Evolutionary conservation across 2,888 invertebrate genomes (phyloP).

Genomic region (Epistrophella euchroma): DNA sequence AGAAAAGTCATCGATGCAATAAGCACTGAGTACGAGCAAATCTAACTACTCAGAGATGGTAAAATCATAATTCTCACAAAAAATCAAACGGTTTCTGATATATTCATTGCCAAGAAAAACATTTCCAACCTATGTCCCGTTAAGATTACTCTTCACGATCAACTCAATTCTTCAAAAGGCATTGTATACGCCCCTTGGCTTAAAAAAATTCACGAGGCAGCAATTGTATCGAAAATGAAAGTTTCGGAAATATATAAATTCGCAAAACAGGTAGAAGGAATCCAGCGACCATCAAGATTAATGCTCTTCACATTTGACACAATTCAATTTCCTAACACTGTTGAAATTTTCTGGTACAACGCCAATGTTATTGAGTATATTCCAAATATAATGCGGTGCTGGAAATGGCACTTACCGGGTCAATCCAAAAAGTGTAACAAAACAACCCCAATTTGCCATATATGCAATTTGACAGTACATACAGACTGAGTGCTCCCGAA

Average conservation of each 20-base stretch:
- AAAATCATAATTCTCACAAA: too few species aligned
- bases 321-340: slow-evolving; percentile 11
- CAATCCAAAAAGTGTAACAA: slow-evolving; percentile 23
- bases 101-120: slow-evolving; percentile 12
- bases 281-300: neutral
- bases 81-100: too few species aligned
- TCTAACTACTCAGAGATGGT: too few species aligned
- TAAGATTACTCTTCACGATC: slow-evolving; percentile 8
- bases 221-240: too few species aligned
- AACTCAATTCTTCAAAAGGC: slow-evolving; percentile 2
- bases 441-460: slow-evolving; percentile 10
- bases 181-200: slow-evolving; percentile 21
- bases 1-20: neutral
- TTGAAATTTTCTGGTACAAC: slow-evolving; percentile 30
- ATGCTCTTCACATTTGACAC: slow-evolving; percentile 26
- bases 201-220: neutral
- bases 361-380: too few species aligned
- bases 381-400: slow-evolving; percentile 25
- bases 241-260: neutral
- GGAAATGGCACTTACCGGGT: slow-evolving; percentile 15
- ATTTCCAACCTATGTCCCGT: slow-evolving; percentile 12
- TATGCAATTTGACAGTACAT: slow-evolving; percentile 22
- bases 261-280: slow-evolving; percentile 8
- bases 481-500: neutral
- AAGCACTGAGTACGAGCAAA: neutral